These are phyloP conservation scores for Thamnaconus septentrionalis DNA, from an alignment of 2,113 vertebrate genomes.

Conservation along the genomic window DNA sequence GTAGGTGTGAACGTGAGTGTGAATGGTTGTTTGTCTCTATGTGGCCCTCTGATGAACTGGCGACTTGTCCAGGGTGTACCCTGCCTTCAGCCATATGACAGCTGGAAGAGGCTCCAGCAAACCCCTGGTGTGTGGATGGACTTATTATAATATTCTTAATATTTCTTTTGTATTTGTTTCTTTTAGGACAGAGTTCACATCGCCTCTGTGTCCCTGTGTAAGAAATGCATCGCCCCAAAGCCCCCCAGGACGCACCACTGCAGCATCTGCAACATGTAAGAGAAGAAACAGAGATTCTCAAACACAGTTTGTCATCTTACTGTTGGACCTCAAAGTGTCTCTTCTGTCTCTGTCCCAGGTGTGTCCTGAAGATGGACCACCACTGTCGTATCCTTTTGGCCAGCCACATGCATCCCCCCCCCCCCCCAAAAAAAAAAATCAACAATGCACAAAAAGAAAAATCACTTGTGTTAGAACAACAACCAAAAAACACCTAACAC, in stretches of 20 bases:
- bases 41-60: no score
- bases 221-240: slow-evolving; percentile 94
- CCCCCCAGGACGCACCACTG: slow-evolving; percentile 96
- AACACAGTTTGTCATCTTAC: accelerated
- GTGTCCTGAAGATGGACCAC: slow-evolving; percentile 98
- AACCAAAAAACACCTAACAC: no score
- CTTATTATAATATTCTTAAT: not conserved
- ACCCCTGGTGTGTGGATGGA: no score
- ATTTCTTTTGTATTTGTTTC: not conserved
- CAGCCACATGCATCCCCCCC: no score
- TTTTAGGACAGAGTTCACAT: slow-evolving; percentile 48
- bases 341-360: slow-evolving; percentile 74
- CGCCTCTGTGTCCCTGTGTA: slow-evolving; percentile 89
- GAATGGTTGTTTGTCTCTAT: no score
- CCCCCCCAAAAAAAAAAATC: not conserved
- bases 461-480: no score
- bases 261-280: slow-evolving; percentile 94
- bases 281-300: not conserved
- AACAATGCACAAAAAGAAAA: not conserved
- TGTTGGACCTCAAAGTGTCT: not conserved
- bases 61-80: no score
- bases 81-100: no score
- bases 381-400: slow-evolving; percentile 97
- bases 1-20: no score
- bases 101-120: no score